These are phyloP conservation scores for Enteromius paludinosus DNA, from an alignment of 2,797 vertebrate species.

Conservation along the genomic window DNA sequence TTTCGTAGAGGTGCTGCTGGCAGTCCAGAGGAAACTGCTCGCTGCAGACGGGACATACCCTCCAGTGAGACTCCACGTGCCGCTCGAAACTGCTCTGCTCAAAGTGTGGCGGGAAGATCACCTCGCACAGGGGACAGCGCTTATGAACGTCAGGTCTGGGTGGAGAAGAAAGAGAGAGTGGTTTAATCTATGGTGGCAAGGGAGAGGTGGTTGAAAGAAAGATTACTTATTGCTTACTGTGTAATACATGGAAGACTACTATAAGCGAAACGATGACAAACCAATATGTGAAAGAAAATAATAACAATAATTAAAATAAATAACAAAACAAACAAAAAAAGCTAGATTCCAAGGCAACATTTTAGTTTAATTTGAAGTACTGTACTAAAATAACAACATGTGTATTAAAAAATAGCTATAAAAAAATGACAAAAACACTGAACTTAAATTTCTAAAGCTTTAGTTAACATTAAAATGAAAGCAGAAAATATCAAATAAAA, in stretches of 20 bases:
- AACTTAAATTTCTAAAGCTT: not conserved
- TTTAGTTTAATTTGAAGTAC: too few relatives aligned
- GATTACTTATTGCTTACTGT: not conserved
- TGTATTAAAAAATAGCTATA: too few relatives aligned
- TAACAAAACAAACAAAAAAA: too few relatives aligned
- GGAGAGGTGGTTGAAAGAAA: not conserved
- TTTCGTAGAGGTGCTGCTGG: conserved; percentile 92
- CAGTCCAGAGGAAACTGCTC: conserved; percentile 96
- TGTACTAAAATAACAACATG: too few relatives aligned
- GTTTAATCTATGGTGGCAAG: not conserved
- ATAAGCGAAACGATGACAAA: too few relatives aligned
- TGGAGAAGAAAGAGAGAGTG: not conserved
- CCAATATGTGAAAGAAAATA: too few relatives aligned
- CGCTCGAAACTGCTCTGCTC: conserved; percentile 96
- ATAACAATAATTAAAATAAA: too few relatives aligned
- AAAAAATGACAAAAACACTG: too few relatives aligned
- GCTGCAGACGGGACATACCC: conserved; percentile 94
- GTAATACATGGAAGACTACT: not conserved
- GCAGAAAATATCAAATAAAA: not conserved
- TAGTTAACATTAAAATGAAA: not conserved
- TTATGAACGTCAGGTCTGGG: conserved; percentile 87
- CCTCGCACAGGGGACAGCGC: conserved; percentile 93
- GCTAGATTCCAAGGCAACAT: too few relatives aligned
- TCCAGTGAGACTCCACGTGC: conserved; percentile 98
- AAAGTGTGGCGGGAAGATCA: conserved; percentile 96